Conservation (phyloP, 1,140 invertebrate species). For the Achatina immaculata region DNA sequence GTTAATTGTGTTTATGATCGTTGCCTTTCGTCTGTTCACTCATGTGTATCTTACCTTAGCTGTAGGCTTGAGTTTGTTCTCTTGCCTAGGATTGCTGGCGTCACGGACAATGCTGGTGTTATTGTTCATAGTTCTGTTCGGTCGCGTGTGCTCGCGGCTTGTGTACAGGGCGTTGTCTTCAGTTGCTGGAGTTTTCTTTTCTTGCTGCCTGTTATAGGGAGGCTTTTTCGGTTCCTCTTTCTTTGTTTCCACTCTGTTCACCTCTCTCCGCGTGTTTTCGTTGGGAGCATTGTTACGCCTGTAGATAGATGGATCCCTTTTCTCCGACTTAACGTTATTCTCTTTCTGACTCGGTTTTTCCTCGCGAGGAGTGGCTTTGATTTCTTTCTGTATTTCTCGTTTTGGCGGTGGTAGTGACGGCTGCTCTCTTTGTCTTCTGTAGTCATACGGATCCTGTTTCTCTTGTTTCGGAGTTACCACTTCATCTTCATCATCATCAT, state of each 20-base stretch:
- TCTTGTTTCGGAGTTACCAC: not conserved
- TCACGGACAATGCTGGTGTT: constrained; percentile 11
- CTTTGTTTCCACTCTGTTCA: not conserved
- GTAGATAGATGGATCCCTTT: not conserved
- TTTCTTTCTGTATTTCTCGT: not conserved
- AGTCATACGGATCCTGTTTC: not conserved
- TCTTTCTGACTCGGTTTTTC: not conserved
- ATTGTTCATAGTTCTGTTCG: not conserved
- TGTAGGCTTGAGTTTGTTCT: constrained; percentile 6
- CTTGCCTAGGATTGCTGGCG: not conserved
- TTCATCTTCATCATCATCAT: not conserved
- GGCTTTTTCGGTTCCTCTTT: not conserved
- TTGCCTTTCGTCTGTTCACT: no score
- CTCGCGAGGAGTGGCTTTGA: not conserved
- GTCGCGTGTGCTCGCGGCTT: not conserved
- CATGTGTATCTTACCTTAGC: not conserved
- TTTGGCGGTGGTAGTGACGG: not conserved
- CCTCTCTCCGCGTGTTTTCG: not conserved
- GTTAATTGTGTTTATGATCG: no score
- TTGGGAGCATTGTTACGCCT: not conserved
- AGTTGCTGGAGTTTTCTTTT: not conserved
- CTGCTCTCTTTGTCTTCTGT: constrained; percentile 10
- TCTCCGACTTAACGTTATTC: not conserved
- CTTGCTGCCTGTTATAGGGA: not conserved
- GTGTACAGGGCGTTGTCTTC: not conserved